phyloP scores from a whole-genome alignment of 1,140 invertebrate species.

The Drosophila cardini region DNA sequence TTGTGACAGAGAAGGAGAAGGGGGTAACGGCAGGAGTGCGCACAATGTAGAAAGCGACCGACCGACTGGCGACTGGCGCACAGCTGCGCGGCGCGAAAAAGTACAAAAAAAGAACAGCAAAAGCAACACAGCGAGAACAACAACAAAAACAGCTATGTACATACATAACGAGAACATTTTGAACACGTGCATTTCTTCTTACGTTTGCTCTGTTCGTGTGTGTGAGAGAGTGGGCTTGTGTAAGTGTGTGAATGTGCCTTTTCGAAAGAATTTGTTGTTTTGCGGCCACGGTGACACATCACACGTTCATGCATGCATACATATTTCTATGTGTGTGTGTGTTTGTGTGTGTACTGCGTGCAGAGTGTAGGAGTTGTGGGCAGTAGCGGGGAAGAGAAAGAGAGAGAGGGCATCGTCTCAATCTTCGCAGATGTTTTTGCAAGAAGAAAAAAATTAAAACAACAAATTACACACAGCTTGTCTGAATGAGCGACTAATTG shows the following conservation, averaged over 20 bases:
- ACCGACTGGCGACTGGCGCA: slow-evolving; percentile 76
- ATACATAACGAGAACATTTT: slow-evolving; percentile 77
- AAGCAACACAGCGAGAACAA: slow-evolving; percentile 45
- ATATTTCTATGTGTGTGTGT: slow-evolving; percentile 2
- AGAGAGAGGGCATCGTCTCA: slow-evolving; percentile 39
- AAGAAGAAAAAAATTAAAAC: slow-evolving; percentile 16
- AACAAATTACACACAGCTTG: slow-evolving; percentile 7
- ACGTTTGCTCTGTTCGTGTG: slow-evolving; percentile 48
- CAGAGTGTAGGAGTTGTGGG: background rate
- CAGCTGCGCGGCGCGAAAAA: slow-evolving; percentile 74
- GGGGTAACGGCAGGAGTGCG: slow-evolving; percentile 9
- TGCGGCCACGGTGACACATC: slow-evolving; percentile 65
- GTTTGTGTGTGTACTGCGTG: slow-evolving; percentile 1
- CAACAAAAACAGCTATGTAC: slow-evolving; percentile 43
- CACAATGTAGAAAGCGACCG: slow-evolving; percentile 72
- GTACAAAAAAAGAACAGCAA: slow-evolving; percentile 63
- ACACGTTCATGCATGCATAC: background rate
- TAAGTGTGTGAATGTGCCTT: slow-evolving; percentile 50
- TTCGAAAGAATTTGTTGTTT: slow-evolving; percentile 70
- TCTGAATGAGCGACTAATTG: slow-evolving; percentile 42
- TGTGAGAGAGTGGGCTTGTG: slow-evolving; percentile 36
- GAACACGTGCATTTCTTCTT: slow-evolving; percentile 81
- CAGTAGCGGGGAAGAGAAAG: slow-evolving; percentile 4
- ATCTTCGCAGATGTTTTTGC: slow-evolving; percentile 49
- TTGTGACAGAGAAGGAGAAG: slow-evolving; percentile 4